Base-by-base conservation (phyloP, 2,888 invertebrate genomes). In the Ormia ochracea region DNA sequence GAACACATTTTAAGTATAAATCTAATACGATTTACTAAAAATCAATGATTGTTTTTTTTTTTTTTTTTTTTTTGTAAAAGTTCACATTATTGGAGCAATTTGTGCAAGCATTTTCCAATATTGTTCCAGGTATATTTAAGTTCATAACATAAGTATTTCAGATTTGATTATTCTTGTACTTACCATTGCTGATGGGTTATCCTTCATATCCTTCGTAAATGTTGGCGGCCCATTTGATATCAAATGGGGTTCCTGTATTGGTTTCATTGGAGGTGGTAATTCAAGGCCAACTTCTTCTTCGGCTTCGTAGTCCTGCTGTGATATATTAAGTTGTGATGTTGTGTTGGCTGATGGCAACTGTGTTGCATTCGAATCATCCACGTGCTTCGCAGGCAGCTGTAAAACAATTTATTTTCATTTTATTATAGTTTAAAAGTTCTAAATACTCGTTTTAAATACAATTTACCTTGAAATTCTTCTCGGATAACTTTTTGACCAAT, bases 241-340 rank as follows among this genome's bases (percentile, higher is more conserved):
- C 82, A 89, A 85, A 82, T 90, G 90, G 41, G 91, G 90, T 83
- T 90, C 96, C 88, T 96, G 94, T 83, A 97, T 95, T n/a, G 96
- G 96, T 87, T 96, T 96, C 98, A 98, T 98, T 1, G 98, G 97
- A 36, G 98, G 98, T 65, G 98, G 98, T 84, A 98, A 91, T 90
- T 97, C 97, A 12, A 96, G 92, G 33, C 94, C 93, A 19, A 91
- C 92, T 87, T 96, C 96, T 86, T 95, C 96, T 85, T 96, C 96
- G 70, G 93, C 92, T 83, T 90, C 90, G 79, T 84, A 87, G 75
- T 90, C 89, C 21, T 82, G 83, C 45, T 82, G 81, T 28, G 84
- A 70, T 91, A 83, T 82, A 78, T 82, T 84, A 69, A 83, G 83
- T 91, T 82, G 82, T 70, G 83, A 78, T 66, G 91, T 91, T 68